Evolutionary conservation across 2,113 vertebrate species (phyloP).

Genomic region (Silurus asotus): DNA sequence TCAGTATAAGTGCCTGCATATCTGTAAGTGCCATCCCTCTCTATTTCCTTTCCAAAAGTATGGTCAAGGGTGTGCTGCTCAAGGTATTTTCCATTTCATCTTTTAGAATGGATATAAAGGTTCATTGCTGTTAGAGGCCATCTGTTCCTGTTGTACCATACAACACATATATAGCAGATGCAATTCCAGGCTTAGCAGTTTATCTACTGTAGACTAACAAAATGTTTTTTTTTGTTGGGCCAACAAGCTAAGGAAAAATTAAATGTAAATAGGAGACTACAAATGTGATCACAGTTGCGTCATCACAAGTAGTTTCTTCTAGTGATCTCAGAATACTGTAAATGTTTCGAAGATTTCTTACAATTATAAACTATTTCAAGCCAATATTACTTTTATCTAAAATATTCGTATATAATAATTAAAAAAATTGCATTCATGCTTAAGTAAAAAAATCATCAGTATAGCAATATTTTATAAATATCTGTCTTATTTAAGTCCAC

Average conservation of each 20-base stretch:
- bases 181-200: slow-evolving; percentile 37
- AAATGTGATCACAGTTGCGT: neutral
- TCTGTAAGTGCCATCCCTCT: neutral
- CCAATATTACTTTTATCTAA: neutral
- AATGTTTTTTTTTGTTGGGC: neutral
- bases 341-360: neutral
- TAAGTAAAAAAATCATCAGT: neutral
- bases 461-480: neutral
- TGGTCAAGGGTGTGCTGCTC: neutral
- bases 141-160: slow-evolving; percentile 34
- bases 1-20: neutral
- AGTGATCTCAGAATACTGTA: neutral
- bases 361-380: neutral
- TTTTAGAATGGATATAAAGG: neutral
- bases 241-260: neutral
- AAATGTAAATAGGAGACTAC: neutral
- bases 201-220: slow-evolving; percentile 30
- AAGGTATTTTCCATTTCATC: neutral
- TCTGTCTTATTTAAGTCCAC: neutral
- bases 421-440: no score
- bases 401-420: neutral
- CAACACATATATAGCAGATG: slow-evolving; percentile 45
- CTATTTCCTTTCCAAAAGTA: neutral
- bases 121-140: slow-evolving; percentile 5
- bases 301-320: neutral